Percentiles rank a stretch among this genome's conserved stretches.
These are phyloP conservation scores for Chrysomallon squamiferum DNA, from an alignment of 1,140 invertebrate genomes.

Conservation along the genomic window DNA sequence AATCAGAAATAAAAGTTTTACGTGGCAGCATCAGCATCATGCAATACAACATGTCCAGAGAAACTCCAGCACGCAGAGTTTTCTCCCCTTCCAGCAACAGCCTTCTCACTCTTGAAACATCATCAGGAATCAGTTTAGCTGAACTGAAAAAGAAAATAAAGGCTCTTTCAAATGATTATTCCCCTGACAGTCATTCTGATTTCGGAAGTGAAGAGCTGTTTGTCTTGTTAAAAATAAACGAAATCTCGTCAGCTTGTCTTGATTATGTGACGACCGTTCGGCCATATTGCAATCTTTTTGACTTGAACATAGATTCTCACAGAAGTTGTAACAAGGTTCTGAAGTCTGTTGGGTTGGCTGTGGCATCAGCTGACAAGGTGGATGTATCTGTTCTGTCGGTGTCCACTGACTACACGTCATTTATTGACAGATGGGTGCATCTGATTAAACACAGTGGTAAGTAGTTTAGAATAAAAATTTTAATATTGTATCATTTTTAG, in stretches of 20 bases:
- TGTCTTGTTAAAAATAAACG: too few species aligned
- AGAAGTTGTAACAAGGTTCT: neutral
- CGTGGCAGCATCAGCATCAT: conserved; percentile 17
- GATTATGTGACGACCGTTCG: conserved; percentile 13
- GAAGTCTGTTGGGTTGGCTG: neutral
- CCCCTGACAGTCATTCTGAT: too few species aligned
- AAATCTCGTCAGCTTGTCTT: neutral
- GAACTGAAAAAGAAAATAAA: too few species aligned
- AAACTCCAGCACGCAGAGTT: neutral
- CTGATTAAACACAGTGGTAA: conserved; percentile 9
- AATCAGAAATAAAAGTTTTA: conserved; percentile 6
- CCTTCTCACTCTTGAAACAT: neutral
- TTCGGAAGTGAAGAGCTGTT: too few species aligned
- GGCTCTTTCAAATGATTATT: too few species aligned
- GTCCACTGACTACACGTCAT: conserved; percentile 1
- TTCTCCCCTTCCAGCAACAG: conserved; percentile 24
- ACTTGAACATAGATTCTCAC: neutral
- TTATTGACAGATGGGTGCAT: conserved; percentile 9
- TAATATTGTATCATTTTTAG: too few species aligned
- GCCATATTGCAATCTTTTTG: conserved; percentile 15
- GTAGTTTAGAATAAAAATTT: too few species aligned
- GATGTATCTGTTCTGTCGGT: neutral
- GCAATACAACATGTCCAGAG: conserved; percentile 12
- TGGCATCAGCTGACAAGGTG: conserved; percentile 1
- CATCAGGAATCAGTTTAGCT: too few species aligned